phyloP scores from a whole-genome alignment of 30 jellyfish, hydroid and myxozoan species.

The Chrysaora quinquecirrha region DNA sequence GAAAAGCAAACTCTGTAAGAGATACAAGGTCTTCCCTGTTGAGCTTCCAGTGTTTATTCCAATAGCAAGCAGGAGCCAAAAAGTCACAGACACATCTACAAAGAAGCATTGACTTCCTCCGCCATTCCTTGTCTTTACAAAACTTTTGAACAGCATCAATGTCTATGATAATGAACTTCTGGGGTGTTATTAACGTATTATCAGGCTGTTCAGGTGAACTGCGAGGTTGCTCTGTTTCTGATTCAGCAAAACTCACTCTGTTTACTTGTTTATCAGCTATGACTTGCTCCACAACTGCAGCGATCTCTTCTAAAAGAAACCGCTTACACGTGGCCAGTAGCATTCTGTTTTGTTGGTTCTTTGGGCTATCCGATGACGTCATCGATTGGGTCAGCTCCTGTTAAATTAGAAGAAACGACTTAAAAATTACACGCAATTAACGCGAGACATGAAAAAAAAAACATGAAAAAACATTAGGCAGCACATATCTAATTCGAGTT shows the following conservation, averaged over 20 bases:
- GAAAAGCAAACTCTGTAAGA: constrained; percentile 43
- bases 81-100: constrained; percentile 58
- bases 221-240: background rate
- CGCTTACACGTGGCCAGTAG: constrained; percentile 45
- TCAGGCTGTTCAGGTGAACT: background rate
- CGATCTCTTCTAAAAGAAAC: constrained; percentile 4
- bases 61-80: constrained; percentile 69
- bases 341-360: constrained; percentile 10
- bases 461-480: too few species aligned
- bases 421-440: too few species aligned
- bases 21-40: constrained; percentile 33
- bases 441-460: too few species aligned
- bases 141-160: constrained; percentile 8
- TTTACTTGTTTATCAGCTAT: constrained; percentile 17
- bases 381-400: constrained; percentile 67
- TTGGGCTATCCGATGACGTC: constrained; percentile 53
- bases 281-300: background rate
- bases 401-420: too few species aligned
- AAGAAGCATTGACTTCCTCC: constrained; percentile 11
- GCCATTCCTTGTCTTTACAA: constrained; percentile 25
- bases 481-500: too few species aligned
- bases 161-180: constrained; percentile 27
- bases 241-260: constrained; percentile 58
- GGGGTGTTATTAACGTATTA: background rate
- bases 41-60: constrained; percentile 71